These are phyloP conservation scores for Sebastes umbrosus DNA, from an alignment of 2,797 vertebrate genomes.

Conservation along the genomic window DNA sequence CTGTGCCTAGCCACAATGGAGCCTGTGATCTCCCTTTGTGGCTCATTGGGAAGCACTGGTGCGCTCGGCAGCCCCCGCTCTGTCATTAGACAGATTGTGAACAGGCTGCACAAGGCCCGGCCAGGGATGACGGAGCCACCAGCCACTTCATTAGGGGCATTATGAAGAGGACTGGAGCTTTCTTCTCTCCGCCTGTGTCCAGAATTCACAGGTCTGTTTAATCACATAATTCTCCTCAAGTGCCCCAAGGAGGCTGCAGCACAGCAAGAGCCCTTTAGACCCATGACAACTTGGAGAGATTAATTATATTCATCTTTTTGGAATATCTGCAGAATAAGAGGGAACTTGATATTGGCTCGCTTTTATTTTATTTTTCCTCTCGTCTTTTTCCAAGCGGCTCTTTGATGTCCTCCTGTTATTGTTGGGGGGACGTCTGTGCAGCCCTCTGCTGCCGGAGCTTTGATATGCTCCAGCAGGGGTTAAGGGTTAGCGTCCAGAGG, in stretches of 20 bases:
- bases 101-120: slow-evolving; percentile 96
- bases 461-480: slow-evolving; percentile 81
- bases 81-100: slow-evolving; percentile 97
- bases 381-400: slow-evolving; percentile 77
- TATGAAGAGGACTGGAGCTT: slow-evolving; percentile 91
- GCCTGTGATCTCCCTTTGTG: slow-evolving; percentile 97
- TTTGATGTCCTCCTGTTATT: slow-evolving; percentile 85
- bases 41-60: slow-evolving; percentile 97
- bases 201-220: slow-evolving; percentile 97
- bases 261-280: slow-evolving; percentile 91
- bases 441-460: slow-evolving; percentile 79
- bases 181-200: slow-evolving; percentile 91
- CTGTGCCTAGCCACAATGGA: slow-evolving; percentile 91
- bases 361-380: slow-evolving; percentile 69
- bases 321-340: slow-evolving; percentile 80
- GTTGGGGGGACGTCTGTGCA: slow-evolving; percentile 79
- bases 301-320: slow-evolving; percentile 92
- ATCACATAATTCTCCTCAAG: slow-evolving; percentile 96
- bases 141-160: slow-evolving; percentile 98
- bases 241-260: slow-evolving; percentile 90
- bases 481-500: slow-evolving; percentile 84
- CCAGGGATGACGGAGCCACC: slow-evolving; percentile 95
- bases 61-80: slow-evolving; percentile 93
- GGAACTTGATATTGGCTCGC: slow-evolving; percentile 83
- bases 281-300: slow-evolving; percentile 93